Conservation (phyloP, 2,797 vertebrate genomes). For the Staurois parvus region DNA sequence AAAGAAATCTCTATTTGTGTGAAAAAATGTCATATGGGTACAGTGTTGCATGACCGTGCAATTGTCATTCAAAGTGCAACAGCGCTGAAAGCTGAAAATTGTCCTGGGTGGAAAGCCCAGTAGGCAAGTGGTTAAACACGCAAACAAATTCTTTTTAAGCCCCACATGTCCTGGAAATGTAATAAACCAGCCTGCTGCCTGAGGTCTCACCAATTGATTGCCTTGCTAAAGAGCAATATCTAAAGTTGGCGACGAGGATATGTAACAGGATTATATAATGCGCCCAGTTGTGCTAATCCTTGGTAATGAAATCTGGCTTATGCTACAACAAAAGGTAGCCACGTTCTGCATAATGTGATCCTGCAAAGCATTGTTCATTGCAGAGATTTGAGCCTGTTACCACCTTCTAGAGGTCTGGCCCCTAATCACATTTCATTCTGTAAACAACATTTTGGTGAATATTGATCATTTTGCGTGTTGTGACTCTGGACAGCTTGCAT, state of each 20-base stretch:
- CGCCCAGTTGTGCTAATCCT: not conserved
- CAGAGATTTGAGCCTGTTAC: not conserved
- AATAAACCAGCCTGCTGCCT: not conserved
- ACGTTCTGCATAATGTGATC: conserved; percentile 5
- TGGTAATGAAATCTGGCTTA: conserved; percentile 20
- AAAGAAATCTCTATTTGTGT: too few species aligned
- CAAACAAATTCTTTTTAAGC: not conserved
- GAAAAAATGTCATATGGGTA: too few species aligned
- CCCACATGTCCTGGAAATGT: not conserved
- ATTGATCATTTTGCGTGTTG: conserved; percentile 34
- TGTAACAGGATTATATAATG: conserved; percentile 12
- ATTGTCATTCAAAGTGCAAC: too few species aligned
- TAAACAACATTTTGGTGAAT: not conserved
- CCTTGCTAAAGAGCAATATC: not conserved
- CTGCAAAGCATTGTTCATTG: not conserved
- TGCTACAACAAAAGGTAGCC: not conserved
- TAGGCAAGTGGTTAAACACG: too few species aligned
- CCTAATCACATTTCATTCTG: conserved; percentile 7
- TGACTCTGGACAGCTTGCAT: not conserved
- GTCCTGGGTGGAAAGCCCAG: too few species aligned
- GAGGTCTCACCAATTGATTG: not conserved
- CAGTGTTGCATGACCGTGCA: too few species aligned
- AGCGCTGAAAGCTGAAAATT: too few species aligned
- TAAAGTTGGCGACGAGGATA: not conserved
- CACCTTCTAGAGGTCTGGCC: not conserved